Base-by-base conservation (phyloP, 2,113 vertebrate genomes). In the Laticauda laticaudata region DNA sequence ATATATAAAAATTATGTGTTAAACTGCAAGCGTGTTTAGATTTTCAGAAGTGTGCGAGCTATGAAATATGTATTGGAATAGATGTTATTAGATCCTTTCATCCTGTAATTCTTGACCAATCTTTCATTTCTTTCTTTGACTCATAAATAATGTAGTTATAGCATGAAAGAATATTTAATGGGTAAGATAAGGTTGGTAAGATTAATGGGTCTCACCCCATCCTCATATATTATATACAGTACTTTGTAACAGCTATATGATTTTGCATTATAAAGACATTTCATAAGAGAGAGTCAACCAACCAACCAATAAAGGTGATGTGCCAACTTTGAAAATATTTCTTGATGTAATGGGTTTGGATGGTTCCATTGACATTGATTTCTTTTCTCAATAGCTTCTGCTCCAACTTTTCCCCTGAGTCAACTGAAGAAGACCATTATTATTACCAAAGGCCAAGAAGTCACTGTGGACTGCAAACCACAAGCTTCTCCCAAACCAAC, bases 401-500 rank as follows among this genome's bases (percentile, higher is more conserved):
- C 99, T 90, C 99, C 99, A 0, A 94, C 97, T 51, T 99, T 99
- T 93, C 97, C 98, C 43, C 87, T 96, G 89, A 98, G 97, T 94
- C 98, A 98, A n/a, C 56, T 98, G 85, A 98, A 96, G 95, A 98
- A 97, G 95, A 97, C 97, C 91, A 97, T 99, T 95, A 98, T 99
- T 92, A 97, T 99, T 87, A 99, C 99, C 5, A 98, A 98, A 51
- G 98, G 98, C 55, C 98, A 97, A 96, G 98, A 99, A 90, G 97
- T 99, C 29, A 90, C 97, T 15, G 97, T 99, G 43, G 98, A 99
- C 53, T 99, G 99, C 96, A 98, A 98, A 95, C 99, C 99, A 1
- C 96, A 98, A 94, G 99, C 98, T 0, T 99, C 99, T 88, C 99
- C 99, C 69, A 99, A 99, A 94, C 98, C 99, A n/a, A 93, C 97